These are phyloP conservation scores for Aelia acuminata DNA, from an alignment of 2,888 invertebrate genomes.

Conservation along the genomic window DNA sequence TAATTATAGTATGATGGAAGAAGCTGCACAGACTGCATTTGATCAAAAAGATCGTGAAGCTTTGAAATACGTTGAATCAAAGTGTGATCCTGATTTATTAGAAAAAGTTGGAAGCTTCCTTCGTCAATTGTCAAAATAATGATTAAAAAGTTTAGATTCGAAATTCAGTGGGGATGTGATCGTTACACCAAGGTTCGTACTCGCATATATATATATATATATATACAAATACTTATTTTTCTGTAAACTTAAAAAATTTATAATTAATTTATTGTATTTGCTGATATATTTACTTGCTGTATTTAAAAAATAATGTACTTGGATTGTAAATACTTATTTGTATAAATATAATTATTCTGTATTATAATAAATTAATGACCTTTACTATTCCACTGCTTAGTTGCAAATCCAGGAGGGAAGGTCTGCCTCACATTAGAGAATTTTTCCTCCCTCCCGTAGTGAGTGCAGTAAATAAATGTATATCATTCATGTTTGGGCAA, in stretches of 20 bases:
- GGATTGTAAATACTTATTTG: neutral
- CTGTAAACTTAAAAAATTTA: neutral
- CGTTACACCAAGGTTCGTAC: neutral
- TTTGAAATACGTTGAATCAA: constrained; percentile 77
- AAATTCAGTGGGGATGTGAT: neutral
- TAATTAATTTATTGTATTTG: neutral
- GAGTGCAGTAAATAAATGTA: no score
- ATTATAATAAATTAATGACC: neutral
- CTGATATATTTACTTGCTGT: neutral
- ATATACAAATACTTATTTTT: neutral
- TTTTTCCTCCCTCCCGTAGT: no score
- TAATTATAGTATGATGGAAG: constrained; percentile 77
- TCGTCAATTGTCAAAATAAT: constrained; percentile 46
- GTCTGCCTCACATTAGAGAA: no score
- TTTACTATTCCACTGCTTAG: no score
- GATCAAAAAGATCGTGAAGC: constrained; percentile 83
- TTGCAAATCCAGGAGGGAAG: no score
- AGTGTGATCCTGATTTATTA: constrained; percentile 70
- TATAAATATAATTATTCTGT: neutral
- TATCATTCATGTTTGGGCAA: no score
- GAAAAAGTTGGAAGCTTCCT: constrained; percentile 27
- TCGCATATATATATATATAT: neutral
- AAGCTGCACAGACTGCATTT: constrained; percentile 84
- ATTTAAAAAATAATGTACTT: neutral
- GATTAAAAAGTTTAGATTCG: neutral